Evolutionary conservation across 2,797 vertebrate genomes (phyloP).

Genomic region (Pseudochirops cupreus): DNA sequence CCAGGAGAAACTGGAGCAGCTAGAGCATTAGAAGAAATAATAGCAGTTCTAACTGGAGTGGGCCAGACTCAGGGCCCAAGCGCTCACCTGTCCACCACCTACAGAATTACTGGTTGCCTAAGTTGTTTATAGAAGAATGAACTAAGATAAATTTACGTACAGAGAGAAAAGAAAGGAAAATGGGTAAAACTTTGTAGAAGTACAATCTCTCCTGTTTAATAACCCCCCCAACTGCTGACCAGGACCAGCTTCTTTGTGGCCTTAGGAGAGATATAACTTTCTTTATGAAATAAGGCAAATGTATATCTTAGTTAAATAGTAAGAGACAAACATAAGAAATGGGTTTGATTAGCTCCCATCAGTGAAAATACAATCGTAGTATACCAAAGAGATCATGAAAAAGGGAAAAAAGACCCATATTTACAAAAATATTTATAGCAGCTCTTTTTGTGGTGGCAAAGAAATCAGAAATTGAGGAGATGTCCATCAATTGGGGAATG

Average conservation of each 20-base stretch:
- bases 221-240: conserved; percentile 5
- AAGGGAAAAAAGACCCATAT: not conserved
- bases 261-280: conserved; percentile 27
- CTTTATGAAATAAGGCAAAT: not conserved
- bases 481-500: not conserved
- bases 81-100: conserved; percentile 39
- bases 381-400: not conserved
- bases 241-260: conserved; percentile 36
- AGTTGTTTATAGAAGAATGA: conserved; percentile 56
- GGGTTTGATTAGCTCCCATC: not conserved
- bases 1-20: conserved; percentile 80
- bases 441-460: not conserved
- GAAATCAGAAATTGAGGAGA: not conserved
- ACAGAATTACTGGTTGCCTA: conserved; percentile 25
- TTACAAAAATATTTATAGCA: not conserved
- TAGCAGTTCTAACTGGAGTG: conserved; percentile 75
- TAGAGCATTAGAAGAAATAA: conserved; percentile 82
- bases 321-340: not conserved
- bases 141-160: conserved; percentile 39
- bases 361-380: not conserved
- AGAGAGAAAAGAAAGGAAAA: conserved; percentile 51
- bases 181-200: conserved; percentile 14
- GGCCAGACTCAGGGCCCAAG: conserved; percentile 65
- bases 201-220: conserved; percentile 26
- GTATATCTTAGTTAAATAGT: not conserved